These are phyloP conservation scores for Chrysocyon brachyurus DNA, from an alignment of 2,797 vertebrate species.

Conservation along the genomic window DNA sequence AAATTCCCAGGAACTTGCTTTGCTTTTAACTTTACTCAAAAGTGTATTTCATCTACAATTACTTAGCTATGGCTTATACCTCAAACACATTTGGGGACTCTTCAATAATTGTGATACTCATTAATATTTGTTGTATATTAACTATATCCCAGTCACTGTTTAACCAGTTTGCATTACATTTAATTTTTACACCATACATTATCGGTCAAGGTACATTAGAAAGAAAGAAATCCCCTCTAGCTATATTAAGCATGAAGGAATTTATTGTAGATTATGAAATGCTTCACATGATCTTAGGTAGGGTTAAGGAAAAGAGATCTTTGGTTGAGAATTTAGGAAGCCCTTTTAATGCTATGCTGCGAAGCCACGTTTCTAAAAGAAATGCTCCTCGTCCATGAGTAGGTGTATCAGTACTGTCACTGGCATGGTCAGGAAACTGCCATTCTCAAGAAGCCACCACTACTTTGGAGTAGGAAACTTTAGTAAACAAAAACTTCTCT, in stretches of 20 bases:
- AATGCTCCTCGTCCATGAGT: fast-evolving
- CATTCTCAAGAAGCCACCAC: neutral
- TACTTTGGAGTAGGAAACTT: neutral
- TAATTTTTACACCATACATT: neutral
- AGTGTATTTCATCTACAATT: neutral
- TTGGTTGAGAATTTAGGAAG: neutral
- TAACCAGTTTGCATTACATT: neutral
- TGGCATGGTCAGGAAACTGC: neutral
- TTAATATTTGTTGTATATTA: neutral
- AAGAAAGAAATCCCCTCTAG: neutral
- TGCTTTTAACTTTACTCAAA: neutral
- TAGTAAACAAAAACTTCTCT: neutral
- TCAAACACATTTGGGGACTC: neutral
- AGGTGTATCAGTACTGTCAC: neutral
- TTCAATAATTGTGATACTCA: neutral
- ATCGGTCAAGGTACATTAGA: neutral
- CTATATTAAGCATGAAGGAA: neutral
- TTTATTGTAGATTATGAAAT: neutral
- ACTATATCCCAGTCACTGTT: neutral
- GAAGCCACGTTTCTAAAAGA: neutral
- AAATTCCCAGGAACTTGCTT: neutral
- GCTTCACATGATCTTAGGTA: neutral
- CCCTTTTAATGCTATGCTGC: neutral
- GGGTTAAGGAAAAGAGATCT: neutral
- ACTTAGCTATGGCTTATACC: neutral